Evolutionary conservation across 2,888 invertebrate genomes (phyloP), one percentile per base, ranked within the genome.

Genomic region (Lasioglossum figueresi): DNA sequence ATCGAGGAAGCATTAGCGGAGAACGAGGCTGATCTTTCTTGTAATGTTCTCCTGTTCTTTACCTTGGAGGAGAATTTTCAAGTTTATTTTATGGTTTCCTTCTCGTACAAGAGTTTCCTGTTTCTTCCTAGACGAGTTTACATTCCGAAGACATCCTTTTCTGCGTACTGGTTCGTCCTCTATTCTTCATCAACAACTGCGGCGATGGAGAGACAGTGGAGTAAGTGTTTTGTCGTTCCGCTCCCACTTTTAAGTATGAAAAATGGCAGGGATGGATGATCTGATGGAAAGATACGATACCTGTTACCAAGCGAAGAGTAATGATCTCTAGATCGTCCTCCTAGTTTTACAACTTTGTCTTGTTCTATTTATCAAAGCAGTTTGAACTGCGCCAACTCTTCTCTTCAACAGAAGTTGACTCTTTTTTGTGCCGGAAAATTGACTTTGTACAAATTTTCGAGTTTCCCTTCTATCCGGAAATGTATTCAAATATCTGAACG

Each of bases 41-140:
- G 31, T 19, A 31, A 19, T 4, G 19, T 45, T 56, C 16, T 10
- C 27, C 12, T 23, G 16, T 31, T 10, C 34, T 12, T 34, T 48
- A 19, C 27, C 48, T 48, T 0, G 27, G 48, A 0, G 12, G 34
- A 6, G 34, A 34, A 73, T 73, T 73, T 73, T 48, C 16, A 23
- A 73, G 48, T 73, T 52, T 48, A 48, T 73, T 73, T 73, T 48
- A 16, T 19, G 48, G 48, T 27, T 34, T 48, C 72, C 31, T 72
- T 23, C 19, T 23, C 10, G 72, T 2, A 8, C 48, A 48, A 34
- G 19, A 48, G 4, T 48, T 48, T 73, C 48, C 23, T 4, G 34
- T 31, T 73, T 31, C 48, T 48, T 48, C 3, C 34, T 6, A 23
- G 48, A 10, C 72, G 45, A 45, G 48, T 52, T 48, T 34, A 10